Base-by-base conservation (phyloP, 2,113 vertebrate genomes). In the Microtus oregoni region DNA sequence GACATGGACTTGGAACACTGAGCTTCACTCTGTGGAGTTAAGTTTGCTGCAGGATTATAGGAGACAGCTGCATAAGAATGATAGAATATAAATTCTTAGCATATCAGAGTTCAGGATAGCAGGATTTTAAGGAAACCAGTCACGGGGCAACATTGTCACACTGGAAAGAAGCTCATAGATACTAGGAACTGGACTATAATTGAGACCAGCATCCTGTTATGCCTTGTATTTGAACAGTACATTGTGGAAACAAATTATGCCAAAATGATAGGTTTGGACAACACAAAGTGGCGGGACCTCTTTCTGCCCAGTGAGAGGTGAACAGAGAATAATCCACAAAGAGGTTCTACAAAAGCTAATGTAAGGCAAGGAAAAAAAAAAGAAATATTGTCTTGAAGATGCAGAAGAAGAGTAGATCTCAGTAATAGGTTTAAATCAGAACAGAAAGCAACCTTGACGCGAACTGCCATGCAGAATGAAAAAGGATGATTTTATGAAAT, bases 381-480 rank as follows among this genome's bases (percentile, higher is more conserved):
- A 30, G 11, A 81, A 89, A 38, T 12, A 76, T 3, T 4, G 41
- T 70, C 17, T 55, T 83, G 58, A 94, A 91, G 67, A 89, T 19
- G 24, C 15, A 65, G 7, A 86, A 68, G 2, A 89, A 85, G 72
- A 86, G 3, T 7, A 52, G 67, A n/a, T 79, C 6, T 79, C 82
- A 63, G 55, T 13, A 30, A 67, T 85, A 26, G 3, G 76, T 93
- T 76, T 93, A 81, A 72, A 67, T 75, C 72, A 26, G 35, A 90
- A 89, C 55, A 28, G 73, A 93, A 94, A 95, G 83, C 47, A 94
- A 70, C 22, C 15, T 86, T 76, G 24, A 41, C n/a, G 12, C n/a
- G 70, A 93, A 81, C 24, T 20, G 12, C 58, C 28, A 47, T 67
- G 3, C 70, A 47, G 61, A n/a, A 75, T 68, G 28, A 78, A 81